phyloP scores from a whole-genome alignment of 1,140 invertebrate species.

The Drosophila eugracilis region DNA sequence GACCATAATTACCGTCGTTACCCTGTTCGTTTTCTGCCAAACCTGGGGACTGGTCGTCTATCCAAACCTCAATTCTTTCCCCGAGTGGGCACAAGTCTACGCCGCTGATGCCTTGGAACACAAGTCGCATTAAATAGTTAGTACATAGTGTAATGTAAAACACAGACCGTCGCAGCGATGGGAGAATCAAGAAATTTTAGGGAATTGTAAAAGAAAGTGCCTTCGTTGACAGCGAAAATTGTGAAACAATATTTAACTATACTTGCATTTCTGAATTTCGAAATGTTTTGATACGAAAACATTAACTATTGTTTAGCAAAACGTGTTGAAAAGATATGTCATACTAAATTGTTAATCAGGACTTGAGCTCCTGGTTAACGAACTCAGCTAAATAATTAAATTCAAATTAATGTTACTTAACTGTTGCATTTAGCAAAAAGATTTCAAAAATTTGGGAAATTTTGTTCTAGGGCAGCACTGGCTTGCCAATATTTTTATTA shows the following conservation, averaged over 20 bases:
- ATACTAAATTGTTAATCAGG: not conserved
- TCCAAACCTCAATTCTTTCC: conserved; percentile 81
- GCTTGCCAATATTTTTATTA: conserved; percentile 57
- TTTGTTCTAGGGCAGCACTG: conserved; percentile 17
- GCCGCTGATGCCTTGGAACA: conserved; percentile 39
- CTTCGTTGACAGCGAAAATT: conserved; percentile 43
- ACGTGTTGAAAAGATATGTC: conserved; percentile 5
- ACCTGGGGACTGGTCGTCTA: conserved; percentile 87
- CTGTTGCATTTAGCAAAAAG: conserved; percentile 68
- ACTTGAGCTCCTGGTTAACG: not conserved
- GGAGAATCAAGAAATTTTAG: conserved; percentile 27
- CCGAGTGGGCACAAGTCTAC: conserved; percentile 75
- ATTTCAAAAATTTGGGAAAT: conserved; percentile 24
- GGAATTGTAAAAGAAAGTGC: conserved; percentile 58
- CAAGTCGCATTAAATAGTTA: conserved; percentile 54
- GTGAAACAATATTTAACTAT: conserved; percentile 29
- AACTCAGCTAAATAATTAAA: conserved; percentile 40
- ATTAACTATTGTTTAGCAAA: conserved; percentile 28
- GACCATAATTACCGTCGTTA: conserved; percentile 90
- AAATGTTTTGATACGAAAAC: conserved; percentile 14
- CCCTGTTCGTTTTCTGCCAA: conserved; percentile 89
- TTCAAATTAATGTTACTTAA: conserved; percentile 70
- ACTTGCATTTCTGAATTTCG: conserved; percentile 34
- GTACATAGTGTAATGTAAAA: conserved; percentile 38
- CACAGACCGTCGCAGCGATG: conserved; percentile 17